These are phyloP conservation scores for Athripsodes cinereus DNA, from an alignment of 2,888 invertebrate species.

Conservation along the genomic window DNA sequence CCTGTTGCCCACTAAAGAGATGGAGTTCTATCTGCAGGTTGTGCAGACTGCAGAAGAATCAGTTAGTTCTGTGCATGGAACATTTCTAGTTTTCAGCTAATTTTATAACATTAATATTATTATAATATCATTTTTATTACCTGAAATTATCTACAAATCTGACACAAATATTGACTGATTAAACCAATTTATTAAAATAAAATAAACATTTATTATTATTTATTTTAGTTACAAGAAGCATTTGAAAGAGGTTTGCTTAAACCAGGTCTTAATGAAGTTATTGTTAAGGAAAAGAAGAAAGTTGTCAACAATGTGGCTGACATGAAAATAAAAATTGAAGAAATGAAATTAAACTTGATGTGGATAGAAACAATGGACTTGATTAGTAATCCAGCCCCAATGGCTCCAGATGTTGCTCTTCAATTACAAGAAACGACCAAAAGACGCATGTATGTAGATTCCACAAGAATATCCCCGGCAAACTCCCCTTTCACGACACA, in stretches of 20 bases:
- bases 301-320: slow-evolving; percentile 68
- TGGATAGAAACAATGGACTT: slow-evolving; percentile 87
- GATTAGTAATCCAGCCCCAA: slow-evolving; percentile 66
- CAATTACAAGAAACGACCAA: slow-evolving; percentile 72
- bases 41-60: no score
- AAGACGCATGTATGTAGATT: slow-evolving; percentile 54
- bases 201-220: slow-evolving; percentile 14
- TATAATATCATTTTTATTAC: neutral
- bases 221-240: slow-evolving; percentile 76
- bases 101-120: neutral
- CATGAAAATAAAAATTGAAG: slow-evolving; percentile 63
- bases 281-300: slow-evolving; percentile 51
- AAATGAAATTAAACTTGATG: slow-evolving; percentile 64
- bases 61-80: no score
- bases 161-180: no score
- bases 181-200: no score
- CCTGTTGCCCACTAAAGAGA: no score
- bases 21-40: no score
- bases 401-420: slow-evolving; percentile 78
- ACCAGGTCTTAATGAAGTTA: slow-evolving; percentile 73
- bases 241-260: slow-evolving; percentile 80
- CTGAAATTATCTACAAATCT: neutral
- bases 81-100: no score
- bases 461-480: no score
- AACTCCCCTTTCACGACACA: no score